Conservation (phyloP, 2,797 vertebrate genomes). For the Syncerus caffer region DNA sequence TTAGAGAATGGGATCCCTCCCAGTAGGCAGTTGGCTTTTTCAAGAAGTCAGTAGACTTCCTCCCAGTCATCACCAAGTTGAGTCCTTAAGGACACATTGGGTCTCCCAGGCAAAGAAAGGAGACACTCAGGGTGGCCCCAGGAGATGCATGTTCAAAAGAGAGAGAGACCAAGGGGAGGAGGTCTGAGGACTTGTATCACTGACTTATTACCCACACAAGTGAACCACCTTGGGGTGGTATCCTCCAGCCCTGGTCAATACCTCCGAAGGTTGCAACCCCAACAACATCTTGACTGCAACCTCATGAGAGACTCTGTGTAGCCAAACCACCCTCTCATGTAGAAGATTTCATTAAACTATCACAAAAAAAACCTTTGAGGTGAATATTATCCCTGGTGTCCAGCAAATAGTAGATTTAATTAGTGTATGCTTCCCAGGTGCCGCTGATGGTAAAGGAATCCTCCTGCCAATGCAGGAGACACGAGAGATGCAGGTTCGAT, state of each 20-base stretch:
- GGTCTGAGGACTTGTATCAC: background rate
- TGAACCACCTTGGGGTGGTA: background rate
- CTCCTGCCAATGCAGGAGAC: background rate
- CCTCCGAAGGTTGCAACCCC: background rate
- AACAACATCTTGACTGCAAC: background rate
- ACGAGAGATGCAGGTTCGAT: fast-evolving
- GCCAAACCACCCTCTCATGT: background rate
- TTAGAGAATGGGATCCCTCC: background rate
- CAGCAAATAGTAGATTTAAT: background rate
- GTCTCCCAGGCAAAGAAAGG: background rate
- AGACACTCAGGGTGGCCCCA: background rate
- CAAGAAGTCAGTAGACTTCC: background rate
- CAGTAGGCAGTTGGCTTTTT: background rate
- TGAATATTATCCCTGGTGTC: background rate
- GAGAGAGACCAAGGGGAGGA: background rate
- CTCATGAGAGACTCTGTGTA: background rate
- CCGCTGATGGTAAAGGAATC: background rate
- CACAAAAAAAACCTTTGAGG: background rate
- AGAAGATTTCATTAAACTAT: background rate
- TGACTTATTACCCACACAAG: background rate
- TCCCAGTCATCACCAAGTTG: background rate
- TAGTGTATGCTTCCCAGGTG: background rate
- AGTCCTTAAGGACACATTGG: background rate
- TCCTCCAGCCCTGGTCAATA: background rate
- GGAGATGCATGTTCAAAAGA: background rate